phyloP scores from a whole-genome alignment of 2,113 vertebrate species.

The Suncus etruscus region DNA sequence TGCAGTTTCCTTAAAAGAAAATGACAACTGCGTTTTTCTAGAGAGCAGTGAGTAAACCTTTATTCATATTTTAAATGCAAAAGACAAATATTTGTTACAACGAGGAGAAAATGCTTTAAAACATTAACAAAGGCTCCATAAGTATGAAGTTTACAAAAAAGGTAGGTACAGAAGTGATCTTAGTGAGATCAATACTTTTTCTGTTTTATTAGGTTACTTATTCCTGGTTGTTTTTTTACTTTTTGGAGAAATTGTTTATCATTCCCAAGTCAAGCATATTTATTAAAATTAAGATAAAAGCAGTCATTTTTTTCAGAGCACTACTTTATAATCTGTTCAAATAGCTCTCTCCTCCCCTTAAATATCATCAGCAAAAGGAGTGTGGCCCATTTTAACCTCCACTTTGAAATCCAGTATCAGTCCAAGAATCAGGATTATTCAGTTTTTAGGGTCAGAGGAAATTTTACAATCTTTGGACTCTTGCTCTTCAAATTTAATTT shows the following conservation, averaged over 20 bases:
- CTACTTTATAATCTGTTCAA: background rate
- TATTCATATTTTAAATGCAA: constrained; percentile 59
- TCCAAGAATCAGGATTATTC: constrained; percentile 61
- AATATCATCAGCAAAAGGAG: constrained; percentile 73
- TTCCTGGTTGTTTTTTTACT: background rate
- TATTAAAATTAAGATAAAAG: constrained; percentile 45
- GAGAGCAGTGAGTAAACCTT: constrained; percentile 47
- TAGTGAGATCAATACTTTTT: background rate
- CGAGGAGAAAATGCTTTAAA: constrained; percentile 18
- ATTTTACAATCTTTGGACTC: constrained; percentile 69
- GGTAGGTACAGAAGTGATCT: background rate
- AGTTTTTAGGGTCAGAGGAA: constrained; percentile 63
- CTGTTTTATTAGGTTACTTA: constrained; percentile 26
- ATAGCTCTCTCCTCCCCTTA: constrained; percentile 13
- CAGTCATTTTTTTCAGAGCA: background rate
- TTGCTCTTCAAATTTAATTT: constrained; percentile 84
- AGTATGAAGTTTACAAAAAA: constrained; percentile 29
- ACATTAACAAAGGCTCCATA: background rate
- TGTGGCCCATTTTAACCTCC: constrained; percentile 26
- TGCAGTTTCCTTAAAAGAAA: constrained; percentile 19
- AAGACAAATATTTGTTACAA: constrained; percentile 41
- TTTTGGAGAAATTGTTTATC: background rate
- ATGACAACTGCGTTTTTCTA: constrained; percentile 48
- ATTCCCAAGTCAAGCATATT: constrained; percentile 53
- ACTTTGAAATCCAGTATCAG: constrained; percentile 68